Base-by-base conservation (phyloP, 92 coral and sea anemone species). In the Palythoa grandiflora region DNA sequence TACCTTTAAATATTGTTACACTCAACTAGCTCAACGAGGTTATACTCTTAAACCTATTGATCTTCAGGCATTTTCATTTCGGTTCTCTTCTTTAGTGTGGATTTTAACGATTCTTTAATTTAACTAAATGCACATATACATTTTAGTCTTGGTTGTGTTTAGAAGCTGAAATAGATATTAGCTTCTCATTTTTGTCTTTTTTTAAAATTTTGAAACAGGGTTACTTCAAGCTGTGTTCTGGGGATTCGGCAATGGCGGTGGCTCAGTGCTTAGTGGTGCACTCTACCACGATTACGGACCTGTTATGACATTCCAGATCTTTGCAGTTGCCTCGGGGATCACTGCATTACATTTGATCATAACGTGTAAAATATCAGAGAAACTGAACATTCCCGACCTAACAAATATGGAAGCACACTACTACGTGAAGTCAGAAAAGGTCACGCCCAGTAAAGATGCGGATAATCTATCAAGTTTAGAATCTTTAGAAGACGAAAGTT, bases 221-320 rank as follows among this genome's bases (percentile, higher is more conserved):
- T 84, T 95, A 37, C 96, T 95, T 8, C 99, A 97, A 70, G 98
- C 94, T 13, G 83, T 97, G 74, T 97, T 93, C 93, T 97, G 96
- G 93, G 99, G 99, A 0, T 89, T 97, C 14, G 98, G 99, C 6
- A 95, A 96, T 75, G 99, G 99, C 15, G 94, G 98, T 16, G 99
- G 99, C 10, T 88, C 98, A 47, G 88, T 97, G 80, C 70, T 92
- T 63, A 90, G 97, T 14, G 98, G 99, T 1, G 87, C 71, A 37
- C 76, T 94, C 21, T 91, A 93, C 73, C 90, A 95, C 47, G 13
- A 50, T 15, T 85, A 85, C 51, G 99, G 99, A 53, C 59, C 91
- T 15, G 78, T 81, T 4, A 78, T 37, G 52, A 88, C 98, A 3
- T 95, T 97, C 88, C 93, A 91, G 44, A 80, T 80, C 83, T 95